phyloP scores from a whole-genome alignment of 2,888 invertebrate genomes.

The Oscheius sp. region DNA sequence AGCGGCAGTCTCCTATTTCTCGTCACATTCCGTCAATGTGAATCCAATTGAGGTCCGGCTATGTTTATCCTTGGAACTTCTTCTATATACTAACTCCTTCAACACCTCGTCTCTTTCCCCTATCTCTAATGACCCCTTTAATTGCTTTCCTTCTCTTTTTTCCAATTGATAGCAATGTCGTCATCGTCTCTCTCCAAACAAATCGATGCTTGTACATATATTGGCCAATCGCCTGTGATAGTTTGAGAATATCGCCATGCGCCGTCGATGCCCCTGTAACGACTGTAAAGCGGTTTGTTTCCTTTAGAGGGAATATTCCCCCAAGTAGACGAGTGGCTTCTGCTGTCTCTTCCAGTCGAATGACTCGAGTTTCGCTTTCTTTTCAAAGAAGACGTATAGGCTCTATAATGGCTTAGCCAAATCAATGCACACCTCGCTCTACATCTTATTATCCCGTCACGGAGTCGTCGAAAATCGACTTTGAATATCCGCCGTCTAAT shows the following conservation, averaged over 20 bases:
- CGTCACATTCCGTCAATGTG: slow-evolving; percentile 2
- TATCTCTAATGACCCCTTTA: neutral
- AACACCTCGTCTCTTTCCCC: neutral
- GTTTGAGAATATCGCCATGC: slow-evolving; percentile 23
- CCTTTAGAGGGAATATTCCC: neutral
- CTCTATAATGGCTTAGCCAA: no score
- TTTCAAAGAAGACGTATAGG: slow-evolving; percentile 3
- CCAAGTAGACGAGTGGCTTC: neutral
- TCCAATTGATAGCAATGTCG: neutral
- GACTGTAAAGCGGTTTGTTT: slow-evolving; percentile 20
- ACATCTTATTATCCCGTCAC: neutral
- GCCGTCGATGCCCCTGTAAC: slow-evolving; percentile 21
- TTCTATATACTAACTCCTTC: neutral
- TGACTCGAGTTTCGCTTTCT: neutral
- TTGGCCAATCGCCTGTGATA: slow-evolving; percentile 18
- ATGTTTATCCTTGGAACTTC: neutral
- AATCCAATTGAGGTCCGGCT: no score
- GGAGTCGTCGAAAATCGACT: neutral
- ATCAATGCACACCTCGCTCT: slow-evolving; percentile 21
- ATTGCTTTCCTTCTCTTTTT: neutral
- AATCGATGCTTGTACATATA: slow-evolving; percentile 23
- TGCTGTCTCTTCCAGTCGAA: neutral
- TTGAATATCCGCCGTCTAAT: neutral
- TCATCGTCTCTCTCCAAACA: neutral
- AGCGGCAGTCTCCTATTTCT: slow-evolving; percentile 24